Percentiles rank a stretch among this genome's conserved stretches.
These are phyloP conservation scores for Malurus cyaneus DNA, from an alignment of 2,113 vertebrate species.

Conservation along the genomic window DNA sequence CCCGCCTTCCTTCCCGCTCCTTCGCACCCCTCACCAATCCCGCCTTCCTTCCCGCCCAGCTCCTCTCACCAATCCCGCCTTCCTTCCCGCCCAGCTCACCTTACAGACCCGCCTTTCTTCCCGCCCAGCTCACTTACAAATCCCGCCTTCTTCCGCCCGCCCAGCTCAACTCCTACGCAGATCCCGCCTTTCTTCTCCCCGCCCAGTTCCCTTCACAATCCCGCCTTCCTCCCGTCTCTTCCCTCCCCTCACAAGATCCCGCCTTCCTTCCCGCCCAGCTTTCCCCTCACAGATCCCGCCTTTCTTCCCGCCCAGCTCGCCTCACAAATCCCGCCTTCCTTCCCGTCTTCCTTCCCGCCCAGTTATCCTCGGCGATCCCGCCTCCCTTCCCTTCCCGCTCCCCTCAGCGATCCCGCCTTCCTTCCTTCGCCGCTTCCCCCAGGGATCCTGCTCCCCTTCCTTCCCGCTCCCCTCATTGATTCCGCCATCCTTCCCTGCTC, in stretches of 20 bases:
- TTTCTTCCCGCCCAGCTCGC: not conserved
- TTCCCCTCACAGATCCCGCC: not conserved
- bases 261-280: too few species aligned
- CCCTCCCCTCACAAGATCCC: too few species aligned
- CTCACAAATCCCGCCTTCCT: not conserved
- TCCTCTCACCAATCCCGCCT: too few species aligned
- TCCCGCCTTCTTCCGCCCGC: not conserved
- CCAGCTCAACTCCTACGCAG: too few species aligned
- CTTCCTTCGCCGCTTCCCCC: too few species aligned
- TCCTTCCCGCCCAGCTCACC: not conserved
- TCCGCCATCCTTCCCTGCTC: not conserved
- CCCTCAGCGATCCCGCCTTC: not conserved
- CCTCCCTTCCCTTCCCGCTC: not conserved
- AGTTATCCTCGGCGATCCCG: not conserved
- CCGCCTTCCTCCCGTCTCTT: not conserved
- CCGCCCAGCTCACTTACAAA: not conserved
- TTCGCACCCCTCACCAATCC: not conserved
- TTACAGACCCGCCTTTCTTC: not conserved
- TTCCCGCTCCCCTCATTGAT: not conserved
- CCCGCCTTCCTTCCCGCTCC: too few species aligned
- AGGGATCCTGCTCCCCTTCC: not conserved
- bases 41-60: not conserved
- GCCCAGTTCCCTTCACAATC: too few species aligned
- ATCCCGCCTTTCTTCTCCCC: not conserved
- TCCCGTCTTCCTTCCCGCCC: not conserved